Percentiles rank a stretch among this genome's conserved stretches.
These are phyloP conservation scores for Dynastes hyllus DNA, from an alignment of 2,888 invertebrate species.

Conservation along the genomic window DNA sequence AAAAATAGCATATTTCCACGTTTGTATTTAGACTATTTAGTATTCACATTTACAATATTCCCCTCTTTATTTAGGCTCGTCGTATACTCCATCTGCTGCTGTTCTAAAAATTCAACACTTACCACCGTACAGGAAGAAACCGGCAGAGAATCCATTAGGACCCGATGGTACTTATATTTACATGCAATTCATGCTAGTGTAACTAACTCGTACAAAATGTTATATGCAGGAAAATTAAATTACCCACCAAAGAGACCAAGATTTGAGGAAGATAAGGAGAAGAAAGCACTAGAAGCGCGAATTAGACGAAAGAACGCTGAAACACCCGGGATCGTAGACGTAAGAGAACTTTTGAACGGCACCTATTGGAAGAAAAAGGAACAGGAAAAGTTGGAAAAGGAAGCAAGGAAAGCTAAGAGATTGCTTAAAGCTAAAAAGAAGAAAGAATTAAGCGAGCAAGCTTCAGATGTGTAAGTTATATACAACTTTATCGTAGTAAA, in stretches of 20 bases:
- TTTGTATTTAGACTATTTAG: too few species aligned
- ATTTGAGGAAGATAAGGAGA: constrained; percentile 71
- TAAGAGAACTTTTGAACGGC: constrained; percentile 76
- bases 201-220: constrained; percentile 65
- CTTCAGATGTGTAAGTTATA: constrained; percentile 64
- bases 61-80: constrained; percentile 60
- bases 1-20: too few species aligned
- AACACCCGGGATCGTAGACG: constrained; percentile 71
- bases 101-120: constrained; percentile 73
- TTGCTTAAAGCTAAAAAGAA: constrained; percentile 46
- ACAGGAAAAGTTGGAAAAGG: constrained; percentile 59
- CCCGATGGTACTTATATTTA: constrained; percentile 62
- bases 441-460: constrained; percentile 24
- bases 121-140: constrained; percentile 66
- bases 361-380: constrained; percentile 71
- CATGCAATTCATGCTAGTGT: neutral
- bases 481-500: neutral
- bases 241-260: constrained; percentile 75
- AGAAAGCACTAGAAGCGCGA: constrained; percentile 59
- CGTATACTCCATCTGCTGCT: constrained; percentile 74
- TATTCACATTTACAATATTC: too few species aligned
- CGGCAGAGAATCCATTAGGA: constrained; percentile 61
- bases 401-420: constrained; percentile 61
- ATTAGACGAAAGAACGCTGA: constrained; percentile 66
- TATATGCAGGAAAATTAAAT: constrained; percentile 74